Percentiles rank a stretch among this genome's conserved stretches.
phyloP scores from a whole-genome alignment of 2,888 invertebrate species.

The Octonoba sinensis region DNA sequence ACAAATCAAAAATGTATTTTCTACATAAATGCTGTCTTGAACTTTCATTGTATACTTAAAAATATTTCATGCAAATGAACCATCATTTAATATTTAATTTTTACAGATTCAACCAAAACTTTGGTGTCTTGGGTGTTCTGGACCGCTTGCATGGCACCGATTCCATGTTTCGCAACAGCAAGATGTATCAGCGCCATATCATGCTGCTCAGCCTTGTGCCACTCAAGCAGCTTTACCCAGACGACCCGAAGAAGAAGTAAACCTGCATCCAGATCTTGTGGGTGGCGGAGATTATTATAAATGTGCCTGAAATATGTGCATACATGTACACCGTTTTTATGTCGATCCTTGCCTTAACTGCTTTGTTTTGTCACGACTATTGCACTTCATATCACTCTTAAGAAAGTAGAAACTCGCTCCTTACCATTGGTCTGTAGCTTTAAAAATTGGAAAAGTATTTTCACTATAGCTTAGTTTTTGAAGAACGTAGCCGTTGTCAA shows the following conservation, averaged over 20 bases:
- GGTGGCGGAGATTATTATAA: background rate
- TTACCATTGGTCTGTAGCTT: too few species aligned
- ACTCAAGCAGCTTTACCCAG: conserved; percentile 68
- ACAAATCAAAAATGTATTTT: too few species aligned
- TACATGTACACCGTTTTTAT: background rate
- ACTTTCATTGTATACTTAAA: too few species aligned
- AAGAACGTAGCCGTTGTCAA: too few species aligned
- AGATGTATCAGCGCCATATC: conserved; percentile 79
- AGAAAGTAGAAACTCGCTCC: too few species aligned
- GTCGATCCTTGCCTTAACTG: background rate
- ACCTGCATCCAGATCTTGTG: background rate
- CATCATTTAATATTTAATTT: background rate
- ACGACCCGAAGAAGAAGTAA: conserved; percentile 61
- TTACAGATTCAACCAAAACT: conserved; percentile 84
- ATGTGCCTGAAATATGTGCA: conserved; percentile 24
- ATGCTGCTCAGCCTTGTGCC: conserved; percentile 70
- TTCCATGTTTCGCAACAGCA: conserved; percentile 80
- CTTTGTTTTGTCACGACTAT: too few species aligned
- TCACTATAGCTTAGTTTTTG: too few species aligned
- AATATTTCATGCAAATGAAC: too few species aligned
- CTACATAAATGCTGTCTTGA: too few species aligned
- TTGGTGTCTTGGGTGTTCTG: conserved; percentile 84
- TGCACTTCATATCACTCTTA: too few species aligned
- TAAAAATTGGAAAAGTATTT: too few species aligned
- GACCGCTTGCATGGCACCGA: conserved; percentile 88